These are phyloP conservation scores for Catocala fraxini DNA, from an alignment of 2,888 invertebrate species.

Conservation along the genomic window DNA sequence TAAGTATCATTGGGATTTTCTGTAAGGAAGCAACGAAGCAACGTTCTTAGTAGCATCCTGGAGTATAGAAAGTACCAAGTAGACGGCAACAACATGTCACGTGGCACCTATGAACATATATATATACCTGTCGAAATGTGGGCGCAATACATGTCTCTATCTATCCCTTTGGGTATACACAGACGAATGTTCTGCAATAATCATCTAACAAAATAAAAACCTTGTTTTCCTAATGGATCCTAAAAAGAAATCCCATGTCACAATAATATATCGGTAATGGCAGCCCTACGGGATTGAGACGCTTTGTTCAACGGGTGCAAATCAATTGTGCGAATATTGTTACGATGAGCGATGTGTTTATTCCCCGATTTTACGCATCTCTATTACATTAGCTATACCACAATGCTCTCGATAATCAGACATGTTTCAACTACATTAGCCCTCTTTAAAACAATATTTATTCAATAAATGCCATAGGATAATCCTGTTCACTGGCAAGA, in stretches of 20 bases:
- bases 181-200: no score
- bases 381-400: conserved; percentile 28
- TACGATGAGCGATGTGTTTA: conserved; percentile 53
- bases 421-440: background rate
- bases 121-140: no score
- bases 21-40: no score
- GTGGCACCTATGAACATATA: no score
- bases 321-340: conserved; percentile 65
- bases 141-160: no score
- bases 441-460: background rate
- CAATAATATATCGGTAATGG: conserved; percentile 7
- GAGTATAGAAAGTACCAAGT: no score
- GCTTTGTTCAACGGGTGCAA: conserved; percentile 51
- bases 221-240: background rate
- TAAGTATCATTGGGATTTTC: no score
- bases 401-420: conserved; percentile 1
- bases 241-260: background rate
- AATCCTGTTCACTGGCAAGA: no score
- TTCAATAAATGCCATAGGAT: background rate
- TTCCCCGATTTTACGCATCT: conserved; percentile 40
- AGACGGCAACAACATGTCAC: no score
- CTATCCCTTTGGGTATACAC: no score
- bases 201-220: background rate
- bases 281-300: conserved; percentile 60
- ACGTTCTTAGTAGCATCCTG: no score